Percentiles rank a stretch among this genome's conserved stretches.
Conservation (phyloP, 2,888 invertebrate genomes). For the Molorchus minor region DNA sequence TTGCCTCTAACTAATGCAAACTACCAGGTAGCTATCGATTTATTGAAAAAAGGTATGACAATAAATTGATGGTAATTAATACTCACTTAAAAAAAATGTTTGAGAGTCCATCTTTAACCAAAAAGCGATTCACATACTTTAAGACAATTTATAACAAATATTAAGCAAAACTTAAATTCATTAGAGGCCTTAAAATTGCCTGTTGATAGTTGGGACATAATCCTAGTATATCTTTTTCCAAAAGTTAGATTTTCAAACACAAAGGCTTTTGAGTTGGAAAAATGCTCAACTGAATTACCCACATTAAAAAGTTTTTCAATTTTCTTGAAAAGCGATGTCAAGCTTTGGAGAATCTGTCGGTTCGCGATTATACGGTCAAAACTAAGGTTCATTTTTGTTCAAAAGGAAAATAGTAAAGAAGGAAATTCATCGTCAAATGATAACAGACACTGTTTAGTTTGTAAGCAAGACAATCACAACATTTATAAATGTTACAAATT, state of each 20-base stretch:
- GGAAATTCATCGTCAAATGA: neutral
- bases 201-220: neutral
- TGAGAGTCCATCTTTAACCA: slow-evolving; percentile 47
- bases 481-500: neutral
- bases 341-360: neutral
- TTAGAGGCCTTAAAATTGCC: neutral
- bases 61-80: neutral
- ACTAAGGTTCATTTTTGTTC: neutral
- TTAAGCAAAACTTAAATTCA: slow-evolving; percentile 7
- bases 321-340: neutral
- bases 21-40: neutral
- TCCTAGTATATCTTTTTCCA: neutral
- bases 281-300: neutral
- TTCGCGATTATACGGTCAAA: neutral
- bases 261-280: neutral
- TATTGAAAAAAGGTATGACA: neutral
- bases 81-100: neutral
- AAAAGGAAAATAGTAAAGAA: neutral
- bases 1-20: neutral
- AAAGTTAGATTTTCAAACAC: neutral
- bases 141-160: neutral
- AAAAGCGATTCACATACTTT: neutral
- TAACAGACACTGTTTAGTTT: neutral
- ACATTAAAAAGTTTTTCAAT: neutral
- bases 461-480: neutral